These are phyloP conservation scores for Mesorhabditis spiculigera DNA, from an alignment of 2,888 invertebrate genomes.

Conservation along the genomic window DNA sequence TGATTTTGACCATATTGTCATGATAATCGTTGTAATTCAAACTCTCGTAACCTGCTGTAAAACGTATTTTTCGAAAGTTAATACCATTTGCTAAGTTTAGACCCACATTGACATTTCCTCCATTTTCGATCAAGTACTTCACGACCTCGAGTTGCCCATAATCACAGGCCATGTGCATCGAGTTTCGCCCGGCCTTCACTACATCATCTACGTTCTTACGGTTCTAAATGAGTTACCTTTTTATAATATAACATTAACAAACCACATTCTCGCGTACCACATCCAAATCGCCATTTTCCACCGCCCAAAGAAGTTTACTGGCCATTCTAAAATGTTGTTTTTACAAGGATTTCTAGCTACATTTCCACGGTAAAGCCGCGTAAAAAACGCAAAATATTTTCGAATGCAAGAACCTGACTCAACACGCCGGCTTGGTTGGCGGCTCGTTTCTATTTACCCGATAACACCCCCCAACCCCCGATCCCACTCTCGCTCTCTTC, in stretches of 20 bases:
- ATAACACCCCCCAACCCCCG: too few relatives aligned
- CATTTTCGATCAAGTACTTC: slow-evolving; percentile 79
- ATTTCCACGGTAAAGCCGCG: too few relatives aligned
- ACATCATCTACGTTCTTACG: slow-evolving; percentile 70
- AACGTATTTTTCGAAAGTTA: neutral
- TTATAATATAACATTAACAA: slow-evolving; percentile 8
- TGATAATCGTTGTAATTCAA: neutral
- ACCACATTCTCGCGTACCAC: slow-evolving; percentile 23
- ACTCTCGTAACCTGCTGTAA: neutral
- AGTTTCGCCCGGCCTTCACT: slow-evolving; percentile 84
- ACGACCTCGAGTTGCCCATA: slow-evolving; percentile 88
- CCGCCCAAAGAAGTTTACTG: slow-evolving; percentile 26
- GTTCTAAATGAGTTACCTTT: slow-evolving; percentile 14
- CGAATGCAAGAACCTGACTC: too few relatives aligned
- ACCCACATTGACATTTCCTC: slow-evolving; percentile 86
- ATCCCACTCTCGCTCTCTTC: too few relatives aligned
- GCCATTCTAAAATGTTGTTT: neutral
- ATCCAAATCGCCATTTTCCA: slow-evolving; percentile 34
- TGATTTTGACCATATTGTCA: too few relatives aligned
- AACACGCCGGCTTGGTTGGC: too few relatives aligned
- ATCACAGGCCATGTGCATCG: slow-evolving; percentile 86
- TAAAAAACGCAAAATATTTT: too few relatives aligned
- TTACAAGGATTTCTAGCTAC: too few relatives aligned
- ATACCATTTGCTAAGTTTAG: neutral
- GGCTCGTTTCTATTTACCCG: too few relatives aligned